Base-by-base conservation (phyloP, 1,140 invertebrate genomes). In the Geopemphigus sp. region DNA sequence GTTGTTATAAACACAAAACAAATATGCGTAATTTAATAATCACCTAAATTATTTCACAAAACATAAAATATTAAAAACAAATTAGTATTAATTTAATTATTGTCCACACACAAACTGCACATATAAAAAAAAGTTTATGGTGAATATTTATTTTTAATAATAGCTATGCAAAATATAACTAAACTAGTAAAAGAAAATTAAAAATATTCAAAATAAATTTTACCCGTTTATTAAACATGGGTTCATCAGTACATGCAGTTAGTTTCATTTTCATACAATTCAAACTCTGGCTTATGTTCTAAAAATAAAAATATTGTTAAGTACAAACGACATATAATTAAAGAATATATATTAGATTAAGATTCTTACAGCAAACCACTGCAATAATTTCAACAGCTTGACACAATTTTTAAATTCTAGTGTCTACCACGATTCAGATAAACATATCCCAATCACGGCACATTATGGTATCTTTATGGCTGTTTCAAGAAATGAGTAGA, bases 371-470 rank as follows among this genome's bases (percentile, higher is more conserved):
- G 22, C 45, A 68, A 50, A 68, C 66, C 66, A 68, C 66, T 68
- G 66, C 14, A 50, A 47, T 68, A 68, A 68, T 24, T 68, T 68
- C 6, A 68, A 68, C 66, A 68, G 45, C 39, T 68, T 68, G 45
- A 50, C 14, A 26, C n/a, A 24, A 5, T 68, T 50, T 24, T 50
- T 6, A 15, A 50, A 68, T 50, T 50, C 66, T 26, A 68, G 24
- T 68, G 4, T 73, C 56, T 56, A 39, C 24, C 47, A 72, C 4
- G 0, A 73, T 39, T 73, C 14, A 73, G 19, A 73, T 12, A n/a
- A 22, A 32, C 80, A 81, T 81, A 74, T 81, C 70, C 47, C 70
- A 80, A 81, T 80, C 74, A 50, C 56, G 64, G 57, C 66, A 80
- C 76, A 81, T 73, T 78, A 26, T 80, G 56, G 50, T 17, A 45